Evolutionary conservation across 2,113 vertebrate species (phyloP).

Genomic region (Anser cygnoides): DNA sequence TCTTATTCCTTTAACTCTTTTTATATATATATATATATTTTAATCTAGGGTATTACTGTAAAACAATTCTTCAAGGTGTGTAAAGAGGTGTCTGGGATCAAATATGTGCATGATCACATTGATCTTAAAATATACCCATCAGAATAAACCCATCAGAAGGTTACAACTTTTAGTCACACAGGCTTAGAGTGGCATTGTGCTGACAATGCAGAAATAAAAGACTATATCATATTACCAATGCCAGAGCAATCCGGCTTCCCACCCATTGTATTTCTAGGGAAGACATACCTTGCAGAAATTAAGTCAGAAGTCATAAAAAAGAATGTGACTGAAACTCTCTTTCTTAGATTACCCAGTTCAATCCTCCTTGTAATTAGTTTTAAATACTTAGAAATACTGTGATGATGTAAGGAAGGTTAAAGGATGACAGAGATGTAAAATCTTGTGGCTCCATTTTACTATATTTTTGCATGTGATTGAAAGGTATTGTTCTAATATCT

Average conservation of each 20-base stretch:
- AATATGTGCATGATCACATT: background rate
- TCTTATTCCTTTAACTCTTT: background rate
- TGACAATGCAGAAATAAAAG: conserved; percentile 56
- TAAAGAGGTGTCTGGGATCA: background rate
- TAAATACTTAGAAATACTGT: background rate
- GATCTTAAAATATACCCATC: background rate
- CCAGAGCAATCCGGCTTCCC: background rate
- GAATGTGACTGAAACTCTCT: background rate
- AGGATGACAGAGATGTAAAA: background rate
- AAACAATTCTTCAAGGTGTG: background rate
- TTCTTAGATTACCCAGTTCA: background rate
- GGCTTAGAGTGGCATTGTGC: conserved; percentile 31
- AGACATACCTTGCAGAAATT: background rate
- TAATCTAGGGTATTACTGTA: background rate
- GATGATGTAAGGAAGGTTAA: background rate
- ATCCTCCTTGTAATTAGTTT: conserved; percentile 4
- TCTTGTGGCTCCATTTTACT: background rate
- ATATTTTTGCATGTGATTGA: background rate
- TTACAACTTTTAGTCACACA: conserved; percentile 48
- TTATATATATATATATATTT: background rate
- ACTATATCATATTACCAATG: conserved; percentile 12
- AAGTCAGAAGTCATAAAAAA: conserved; percentile 19
- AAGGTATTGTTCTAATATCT: background rate
- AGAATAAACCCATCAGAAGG: conserved; percentile 9
- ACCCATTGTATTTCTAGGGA: conserved; percentile 34